Base-by-base conservation (phyloP, 2,888 invertebrate genomes). In the Eupithecia inturbata region DNA sequence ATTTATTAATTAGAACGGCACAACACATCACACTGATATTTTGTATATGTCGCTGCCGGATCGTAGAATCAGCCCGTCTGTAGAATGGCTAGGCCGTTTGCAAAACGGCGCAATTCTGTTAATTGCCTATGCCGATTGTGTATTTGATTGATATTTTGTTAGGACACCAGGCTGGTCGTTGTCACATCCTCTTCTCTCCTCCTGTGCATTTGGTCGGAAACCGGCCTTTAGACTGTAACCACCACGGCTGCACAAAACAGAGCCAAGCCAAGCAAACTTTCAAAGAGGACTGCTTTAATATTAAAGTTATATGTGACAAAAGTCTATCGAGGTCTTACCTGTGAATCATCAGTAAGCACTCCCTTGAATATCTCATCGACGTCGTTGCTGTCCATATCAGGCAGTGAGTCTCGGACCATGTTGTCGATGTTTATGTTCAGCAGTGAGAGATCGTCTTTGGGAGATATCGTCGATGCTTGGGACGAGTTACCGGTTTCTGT, bases 291-390 rank as follows among this genome's bases (percentile, higher is more conserved):
- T n/a, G 41, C 3, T 16, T 41, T 41, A 16, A 16, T 41, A 45
- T n/a, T 45, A 0, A 45, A n/a, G 6, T 19, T 6, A 45, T n/a
- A n/a, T 3, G 3, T n/a, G 49, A 49, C n/a, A 49, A 53, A 53
- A 53, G 3, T 3, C 22, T 53, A 1, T 53, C 49, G n/a, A 22
- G n/a, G 10, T 53, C 22, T 60, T 79, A 94, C 95, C 92, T 95
- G 95, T 14, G 96, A 96, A 87, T 97, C 97, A 85, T 97, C 97
- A n/a, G 97, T 97, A 73, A 97, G 95, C 75, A 98, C 98, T 64
- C 97, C 98, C 92, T 98, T 98, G 91, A 98, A 98, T 85, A 98
- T 97, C 89, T 98, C 98, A 85, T 98, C 98, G 1, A 98, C 98
- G 82, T 98, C 98, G 88, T 97, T 97, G 85, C 97, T 96, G 89